phyloP scores from a whole-genome alignment of 2,113 vertebrate genomes.

The Microtus oregoni region DNA sequence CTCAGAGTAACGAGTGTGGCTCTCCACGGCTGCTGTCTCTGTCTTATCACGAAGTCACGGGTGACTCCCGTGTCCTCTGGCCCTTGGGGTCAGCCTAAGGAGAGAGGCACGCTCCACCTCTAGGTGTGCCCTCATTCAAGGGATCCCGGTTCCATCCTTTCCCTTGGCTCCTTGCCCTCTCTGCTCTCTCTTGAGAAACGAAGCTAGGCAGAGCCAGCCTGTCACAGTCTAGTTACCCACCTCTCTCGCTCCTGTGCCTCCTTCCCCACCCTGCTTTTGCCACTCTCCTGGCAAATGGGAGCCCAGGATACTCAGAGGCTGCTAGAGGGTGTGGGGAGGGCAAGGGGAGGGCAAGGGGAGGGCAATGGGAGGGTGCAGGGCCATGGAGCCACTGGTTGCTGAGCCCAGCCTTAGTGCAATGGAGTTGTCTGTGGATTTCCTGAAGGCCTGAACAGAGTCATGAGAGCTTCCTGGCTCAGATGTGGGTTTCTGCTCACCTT shows the following conservation, averaged over 20 bases:
- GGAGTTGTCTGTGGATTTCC: not conserved
- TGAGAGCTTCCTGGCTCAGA: not conserved
- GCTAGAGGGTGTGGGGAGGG: not conserved
- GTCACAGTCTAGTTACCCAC: not conserved
- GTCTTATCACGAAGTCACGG: not conserved
- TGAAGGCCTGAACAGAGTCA: not conserved
- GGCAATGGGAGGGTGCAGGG: not conserved
- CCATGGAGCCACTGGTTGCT: not conserved
- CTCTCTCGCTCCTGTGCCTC: not conserved
- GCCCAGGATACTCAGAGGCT: not conserved
- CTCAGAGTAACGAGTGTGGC: not conserved
- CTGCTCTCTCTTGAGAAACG: not conserved
- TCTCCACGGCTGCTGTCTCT: not conserved
- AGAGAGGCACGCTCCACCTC: not conserved
- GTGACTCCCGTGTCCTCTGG: not conserved
- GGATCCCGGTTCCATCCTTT: too few species aligned
- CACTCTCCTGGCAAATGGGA: too few species aligned
- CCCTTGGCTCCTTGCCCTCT: not conserved
- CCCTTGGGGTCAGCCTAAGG: not conserved
- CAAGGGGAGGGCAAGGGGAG: not conserved
- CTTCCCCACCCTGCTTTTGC: not conserved
- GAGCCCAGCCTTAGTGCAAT: not conserved
- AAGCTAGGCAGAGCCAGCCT: not conserved
- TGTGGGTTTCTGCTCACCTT: constrained; percentile 85
- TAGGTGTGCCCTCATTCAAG: not conserved